Evolutionary conservation across 2,797 vertebrate genomes (phyloP), one percentile per base, ranked within the genome.

Genomic region (Poecilia velifera): DNA sequence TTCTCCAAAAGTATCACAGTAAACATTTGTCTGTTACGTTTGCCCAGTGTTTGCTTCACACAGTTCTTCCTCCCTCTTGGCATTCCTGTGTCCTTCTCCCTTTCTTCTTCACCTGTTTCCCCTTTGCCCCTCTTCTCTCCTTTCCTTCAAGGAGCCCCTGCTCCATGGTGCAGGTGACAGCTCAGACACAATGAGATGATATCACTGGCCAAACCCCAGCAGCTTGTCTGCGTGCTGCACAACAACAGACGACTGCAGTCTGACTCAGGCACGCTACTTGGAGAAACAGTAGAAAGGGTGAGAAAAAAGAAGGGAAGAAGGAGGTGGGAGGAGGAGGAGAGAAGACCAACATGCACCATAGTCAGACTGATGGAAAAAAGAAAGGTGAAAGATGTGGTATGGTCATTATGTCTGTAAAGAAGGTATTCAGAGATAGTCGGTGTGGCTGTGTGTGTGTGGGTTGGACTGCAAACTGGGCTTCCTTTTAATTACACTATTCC

Each of bases 101-200:
- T 82, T 68, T 68, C 64, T 74, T 71, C 72, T 68, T 47, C 51
- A 34, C 64, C 72, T 62, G 49, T 41, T 72, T 73, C 45, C 62
- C 76, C 18, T 72, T 73, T 45, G 43, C 22, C 68, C 43, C 72
- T 45, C 78, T 25, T 71, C 1, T 73, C 80, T 73, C 74, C 81
- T 76, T 62, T 81, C 72, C 64, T 77, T 84, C 82, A 80, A 57
- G 22, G 59, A 81, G 88, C 81, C 78, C 74, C 66, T 77, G 89
- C 82, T 90, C 88, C 74, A 18, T 90, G 93, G 87, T 94, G 90
- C 93, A 92, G 90, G 91, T 89, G 93, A 93, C 91, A 89, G 92
- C 91, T 64, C 92, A 86, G 88, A 85, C 88, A 94, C 91, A 94
- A 94, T 84, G 77, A 88, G 90, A 91, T 90, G 93, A 90, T 93